Percentiles rank a stretch among this genome's conserved stretches.
These are phyloP conservation scores for Oreochromis niloticus DNA, from an alignment of 2,113 vertebrate genomes.

Conservation along the genomic window DNA sequence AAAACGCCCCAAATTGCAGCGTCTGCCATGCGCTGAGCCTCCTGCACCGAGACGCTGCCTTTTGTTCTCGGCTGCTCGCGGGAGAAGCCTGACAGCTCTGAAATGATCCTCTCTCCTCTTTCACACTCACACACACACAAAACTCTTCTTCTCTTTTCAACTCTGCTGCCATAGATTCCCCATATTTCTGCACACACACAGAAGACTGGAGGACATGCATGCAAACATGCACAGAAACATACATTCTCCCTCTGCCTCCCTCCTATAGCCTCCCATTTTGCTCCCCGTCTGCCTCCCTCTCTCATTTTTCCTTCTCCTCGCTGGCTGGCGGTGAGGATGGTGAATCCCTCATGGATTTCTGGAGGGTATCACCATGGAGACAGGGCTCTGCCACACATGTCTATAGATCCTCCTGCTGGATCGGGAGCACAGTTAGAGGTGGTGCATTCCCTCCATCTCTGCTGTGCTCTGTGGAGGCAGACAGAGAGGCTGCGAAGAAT, in stretches of 20 bases:
- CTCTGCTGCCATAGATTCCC: constrained; percentile 4
- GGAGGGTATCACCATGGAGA: constrained; percentile 81
- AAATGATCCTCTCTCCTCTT: constrained; percentile 63
- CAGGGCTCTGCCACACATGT: constrained; percentile 73
- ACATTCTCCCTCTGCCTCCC: constrained; percentile 6
- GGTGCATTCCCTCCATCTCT: constrained; percentile 45
- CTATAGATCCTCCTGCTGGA: constrained; percentile 74
- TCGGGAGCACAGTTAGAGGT: constrained; percentile 70
- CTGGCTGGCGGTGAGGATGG: constrained; percentile 68
- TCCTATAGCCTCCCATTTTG: constrained; percentile 28
- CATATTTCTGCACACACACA: background rate
- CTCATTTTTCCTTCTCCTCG: constrained; percentile 46
- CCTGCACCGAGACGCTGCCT: constrained; percentile 60
- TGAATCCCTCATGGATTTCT: constrained; percentile 79
- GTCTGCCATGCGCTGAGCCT: constrained; percentile 63
- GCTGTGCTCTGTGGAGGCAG: constrained; percentile 5
- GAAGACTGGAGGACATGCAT: background rate
- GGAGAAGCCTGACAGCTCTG: constrained; percentile 73
- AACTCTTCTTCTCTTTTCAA: constrained; percentile 16
- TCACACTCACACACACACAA: background rate
- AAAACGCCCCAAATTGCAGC: constrained; percentile 70
- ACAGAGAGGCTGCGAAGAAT: constrained; percentile 19
- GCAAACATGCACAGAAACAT: constrained; percentile 14
- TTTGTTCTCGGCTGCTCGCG: constrained; percentile 69
- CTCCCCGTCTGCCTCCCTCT: constrained; percentile 25